phyloP scores from a whole-genome alignment of 2,888 invertebrate genomes.

The Keiferia lycopersicella region DNA sequence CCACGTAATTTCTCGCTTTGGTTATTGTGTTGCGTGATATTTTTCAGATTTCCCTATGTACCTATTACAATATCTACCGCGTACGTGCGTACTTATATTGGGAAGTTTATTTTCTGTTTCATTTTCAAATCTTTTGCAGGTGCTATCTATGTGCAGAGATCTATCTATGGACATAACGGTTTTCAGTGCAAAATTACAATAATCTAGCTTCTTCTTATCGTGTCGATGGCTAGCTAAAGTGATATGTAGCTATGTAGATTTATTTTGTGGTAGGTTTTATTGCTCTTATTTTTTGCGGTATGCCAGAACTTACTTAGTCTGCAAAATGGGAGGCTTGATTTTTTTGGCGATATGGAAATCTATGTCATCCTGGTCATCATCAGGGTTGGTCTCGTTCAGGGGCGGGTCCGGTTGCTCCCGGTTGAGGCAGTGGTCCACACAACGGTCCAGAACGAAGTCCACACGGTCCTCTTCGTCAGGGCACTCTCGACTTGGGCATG shows the following conservation, averaged over 20 bases:
- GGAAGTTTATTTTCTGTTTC: too few species aligned
- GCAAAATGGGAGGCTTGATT: conserved; percentile 64
- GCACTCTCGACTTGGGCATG: conserved; percentile 89
- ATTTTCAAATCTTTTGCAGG: too few species aligned
- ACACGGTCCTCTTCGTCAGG: conserved; percentile 87
- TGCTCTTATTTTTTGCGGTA: too few species aligned
- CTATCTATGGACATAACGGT: too few species aligned
- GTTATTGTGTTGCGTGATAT: neutral
- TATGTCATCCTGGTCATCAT: conserved; percentile 75
- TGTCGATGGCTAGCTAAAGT: too few species aligned
- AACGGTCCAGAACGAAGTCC: conserved; percentile 86
- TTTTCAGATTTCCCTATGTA: neutral
- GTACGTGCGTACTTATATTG: too few species aligned
- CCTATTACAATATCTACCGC: too few species aligned
- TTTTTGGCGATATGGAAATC: conserved; percentile 79
- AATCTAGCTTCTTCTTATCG: too few species aligned
- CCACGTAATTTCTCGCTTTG: neutral
- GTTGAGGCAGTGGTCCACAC: conserved; percentile 86
- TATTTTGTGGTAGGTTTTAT: neutral
- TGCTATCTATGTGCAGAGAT: too few species aligned
- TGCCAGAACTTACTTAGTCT: conserved; percentile 42
- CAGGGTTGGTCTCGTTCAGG: conserved; percentile 64
- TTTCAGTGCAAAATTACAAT: too few species aligned
- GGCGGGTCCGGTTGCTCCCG: conserved; percentile 45
- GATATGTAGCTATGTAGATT: too few species aligned